These are phyloP conservation scores for Diaprepes abbreviatus DNA, from an alignment of 2,888 invertebrate genomes.

Conservation along the genomic window DNA sequence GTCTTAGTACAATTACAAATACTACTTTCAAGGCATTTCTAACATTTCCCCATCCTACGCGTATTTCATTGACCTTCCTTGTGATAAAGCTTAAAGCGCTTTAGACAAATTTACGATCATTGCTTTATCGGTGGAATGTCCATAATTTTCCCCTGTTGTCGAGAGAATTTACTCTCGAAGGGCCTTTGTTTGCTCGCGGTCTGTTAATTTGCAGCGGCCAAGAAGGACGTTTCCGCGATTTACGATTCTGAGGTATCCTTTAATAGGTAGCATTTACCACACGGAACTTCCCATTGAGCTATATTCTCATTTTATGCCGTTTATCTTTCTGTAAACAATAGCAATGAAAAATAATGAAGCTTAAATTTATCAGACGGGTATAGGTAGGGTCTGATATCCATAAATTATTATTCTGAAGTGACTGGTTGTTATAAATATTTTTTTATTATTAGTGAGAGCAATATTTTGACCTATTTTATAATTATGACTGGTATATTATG, in stretches of 20 bases:
- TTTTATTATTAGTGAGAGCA: too few relatives aligned
- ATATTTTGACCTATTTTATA: too few relatives aligned
- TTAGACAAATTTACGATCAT: conserved; percentile 17
- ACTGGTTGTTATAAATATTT: too few relatives aligned
- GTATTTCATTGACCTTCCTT: conserved; percentile 1
- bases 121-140: conserved; percentile 24
- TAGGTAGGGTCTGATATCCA: neutral
- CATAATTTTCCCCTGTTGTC: conserved; percentile 40
- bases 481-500: too few relatives aligned
- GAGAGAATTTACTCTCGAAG: conserved; percentile 36
- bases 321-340: conserved; percentile 10
- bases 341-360: neutral
- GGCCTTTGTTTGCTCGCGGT: conserved; percentile 28
- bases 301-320: neutral
- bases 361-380: neutral
- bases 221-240: conserved; percentile 31
- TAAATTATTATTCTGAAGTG: too few relatives aligned
- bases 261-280: conserved; percentile 42
- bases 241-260: conserved; percentile 28
- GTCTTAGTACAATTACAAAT: too few relatives aligned
- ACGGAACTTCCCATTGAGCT: conserved; percentile 21
- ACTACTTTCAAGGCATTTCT: too few relatives aligned
- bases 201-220: conserved; percentile 40
- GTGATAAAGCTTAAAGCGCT: neutral
- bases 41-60: neutral